These are phyloP conservation scores for Leucoraja erinaceus DNA, from an alignment of 2,113 vertebrate genomes.

Conservation along the genomic window DNA sequence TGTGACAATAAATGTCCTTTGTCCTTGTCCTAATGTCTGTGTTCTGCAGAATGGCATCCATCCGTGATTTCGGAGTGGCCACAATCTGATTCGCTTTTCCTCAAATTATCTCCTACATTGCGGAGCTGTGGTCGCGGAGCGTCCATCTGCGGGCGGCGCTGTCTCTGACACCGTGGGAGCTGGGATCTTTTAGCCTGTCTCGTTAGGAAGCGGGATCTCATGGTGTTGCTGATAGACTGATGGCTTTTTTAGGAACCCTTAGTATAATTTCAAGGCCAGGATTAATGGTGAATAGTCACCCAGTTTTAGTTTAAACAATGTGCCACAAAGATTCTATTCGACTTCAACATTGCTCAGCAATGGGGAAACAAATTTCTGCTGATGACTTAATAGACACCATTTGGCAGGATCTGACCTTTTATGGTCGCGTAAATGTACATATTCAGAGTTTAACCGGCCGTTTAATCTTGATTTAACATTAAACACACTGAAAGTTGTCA, in stretches of 20 bases:
- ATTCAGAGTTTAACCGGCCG: neutral
- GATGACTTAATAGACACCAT: neutral
- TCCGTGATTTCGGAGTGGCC: neutral
- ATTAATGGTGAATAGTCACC: too few species aligned
- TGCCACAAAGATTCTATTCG: too few species aligned
- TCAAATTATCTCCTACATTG: neutral
- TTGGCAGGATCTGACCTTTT: neutral
- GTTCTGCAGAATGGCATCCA: neutral
- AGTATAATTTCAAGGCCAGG: too few species aligned
- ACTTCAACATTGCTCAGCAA: neutral
- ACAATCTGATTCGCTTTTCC: neutral
- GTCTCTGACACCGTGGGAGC: too few species aligned
- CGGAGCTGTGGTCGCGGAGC: too few species aligned
- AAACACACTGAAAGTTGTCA: neutral
- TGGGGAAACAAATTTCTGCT: neutral
- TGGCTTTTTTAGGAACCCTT: too few species aligned
- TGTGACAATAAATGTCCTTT: too few species aligned
- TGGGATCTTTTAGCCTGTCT: too few species aligned
- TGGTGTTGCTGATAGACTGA: too few species aligned
- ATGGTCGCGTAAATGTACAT: neutral
- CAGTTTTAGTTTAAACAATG: too few species aligned
- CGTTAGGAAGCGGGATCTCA: too few species aligned
- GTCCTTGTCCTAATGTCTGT: neutral
- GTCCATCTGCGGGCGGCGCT: too few species aligned
- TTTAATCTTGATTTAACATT: neutral